Conservation (phyloP, 2,113 vertebrate species). For the Scopus umbretta region DNA sequence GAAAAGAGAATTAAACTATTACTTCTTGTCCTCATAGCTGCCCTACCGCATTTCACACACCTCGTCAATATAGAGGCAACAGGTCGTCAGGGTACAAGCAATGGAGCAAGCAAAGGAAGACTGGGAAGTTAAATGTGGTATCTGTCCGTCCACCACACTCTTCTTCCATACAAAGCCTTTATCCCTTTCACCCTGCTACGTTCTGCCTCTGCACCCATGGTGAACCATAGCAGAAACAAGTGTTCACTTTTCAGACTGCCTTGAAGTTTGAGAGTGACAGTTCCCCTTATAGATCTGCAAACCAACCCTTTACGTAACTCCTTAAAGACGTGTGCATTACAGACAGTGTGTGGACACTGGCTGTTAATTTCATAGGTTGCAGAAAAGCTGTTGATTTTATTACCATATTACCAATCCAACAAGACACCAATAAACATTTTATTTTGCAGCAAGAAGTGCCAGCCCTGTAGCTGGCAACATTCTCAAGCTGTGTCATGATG, state of each 20-base stretch:
- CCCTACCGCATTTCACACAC: neutral
- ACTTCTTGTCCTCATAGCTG: neutral
- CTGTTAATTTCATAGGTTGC: neutral
- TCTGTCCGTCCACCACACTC: neutral
- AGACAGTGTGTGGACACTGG: neutral
- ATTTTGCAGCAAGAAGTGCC: neutral
- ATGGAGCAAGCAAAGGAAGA: neutral
- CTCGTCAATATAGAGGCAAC: neutral
- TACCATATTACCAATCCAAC: neutral
- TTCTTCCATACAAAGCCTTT: neutral
- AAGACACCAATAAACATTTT: constrained; percentile 12
- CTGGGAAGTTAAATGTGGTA: neutral
- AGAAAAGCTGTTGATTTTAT: neutral
- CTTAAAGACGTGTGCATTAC: neutral
- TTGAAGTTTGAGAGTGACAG: neutral
- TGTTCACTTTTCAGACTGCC: neutral
- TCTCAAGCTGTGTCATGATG: neutral
- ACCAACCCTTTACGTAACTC: neutral
- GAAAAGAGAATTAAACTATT: neutral
- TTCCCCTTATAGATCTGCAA: neutral
- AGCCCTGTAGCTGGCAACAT: neutral
- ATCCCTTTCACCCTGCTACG: neutral
- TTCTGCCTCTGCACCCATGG: neutral
- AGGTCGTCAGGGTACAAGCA: rapidly evolving
- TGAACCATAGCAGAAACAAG: neutral